Evolutionary conservation across 1,140 invertebrate genomes (phyloP), one percentile per base, ranked within the genome.

Genomic region (Brachionus koreanus): DNA sequence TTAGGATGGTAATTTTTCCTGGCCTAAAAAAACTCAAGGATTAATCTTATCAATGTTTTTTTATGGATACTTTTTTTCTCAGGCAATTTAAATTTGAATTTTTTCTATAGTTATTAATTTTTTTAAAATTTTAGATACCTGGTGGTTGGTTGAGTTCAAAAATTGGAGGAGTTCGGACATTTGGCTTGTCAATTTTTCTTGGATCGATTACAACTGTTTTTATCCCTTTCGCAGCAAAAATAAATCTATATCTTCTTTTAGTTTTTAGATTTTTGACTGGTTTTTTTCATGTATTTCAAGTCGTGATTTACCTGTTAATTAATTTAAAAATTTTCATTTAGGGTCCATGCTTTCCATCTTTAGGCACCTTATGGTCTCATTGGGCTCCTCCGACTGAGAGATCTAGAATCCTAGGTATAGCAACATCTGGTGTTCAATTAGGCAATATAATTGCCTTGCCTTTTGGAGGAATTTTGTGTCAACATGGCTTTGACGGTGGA

Each of bases 61-160:
- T 52, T 82, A 82, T 29, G 79, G 79, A 23, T 82, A 82, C 25
- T 67, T 82, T 46, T 16, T 82, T 49, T 42, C 61, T 19, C 57
- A 82, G 65, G 79, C 43, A 42, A 16, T n/a, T 52, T n/a, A 29
- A 52, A 42, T 5, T 16, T n/a, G 19, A 7, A 52, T 35, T 52
- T 1, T n/a, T 75, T 42, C 7, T 13, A 19, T 23, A n/a, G 13
- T 12, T 39, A 9, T 29, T 43, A 46, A 77, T 4, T 61, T 37
- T n/a, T 39, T 42, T 42, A 52, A 6, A 23, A 16, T 12, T 65
- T 49, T 13, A 89, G 83, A 85, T 89, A 7, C 87, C 87, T 5
- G 87, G 87, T 13, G 88, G 88, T 16, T 86, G 87, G 86, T 61
- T 89, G 19, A 87, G 88, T 10, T 85, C 86, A 0, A 85, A 84